Conservation (phyloP, 2,113 vertebrate species). For the Numida meleagris region DNA sequence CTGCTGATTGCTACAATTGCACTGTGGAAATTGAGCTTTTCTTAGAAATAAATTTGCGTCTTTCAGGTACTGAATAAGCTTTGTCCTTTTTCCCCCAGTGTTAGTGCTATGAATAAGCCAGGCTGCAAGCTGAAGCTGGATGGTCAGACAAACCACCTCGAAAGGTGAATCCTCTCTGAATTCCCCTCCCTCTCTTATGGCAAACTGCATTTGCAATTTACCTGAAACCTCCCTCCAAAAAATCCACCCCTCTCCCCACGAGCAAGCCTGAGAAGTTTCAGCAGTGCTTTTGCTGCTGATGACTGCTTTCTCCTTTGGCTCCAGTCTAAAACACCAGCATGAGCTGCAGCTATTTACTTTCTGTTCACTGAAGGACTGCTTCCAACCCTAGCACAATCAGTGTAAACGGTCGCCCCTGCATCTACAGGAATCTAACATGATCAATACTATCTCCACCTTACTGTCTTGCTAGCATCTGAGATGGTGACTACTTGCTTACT, state of each 20-base stretch:
- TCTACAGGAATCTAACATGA: not conserved
- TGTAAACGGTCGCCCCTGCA: not conserved
- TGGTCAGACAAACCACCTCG: not conserved
- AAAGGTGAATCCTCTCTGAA: not conserved
- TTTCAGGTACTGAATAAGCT: not conserved
- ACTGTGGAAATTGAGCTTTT: not conserved
- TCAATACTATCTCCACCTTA: not conserved
- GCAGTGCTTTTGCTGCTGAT: not conserved
- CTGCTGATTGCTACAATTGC: not conserved
- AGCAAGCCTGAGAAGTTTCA: not conserved
- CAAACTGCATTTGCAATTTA: not conserved
- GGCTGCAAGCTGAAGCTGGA: not conserved
- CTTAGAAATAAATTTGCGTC: not conserved
- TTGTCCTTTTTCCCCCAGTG: not conserved
- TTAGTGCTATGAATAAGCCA: not conserved
- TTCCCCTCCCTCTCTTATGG: not conserved
- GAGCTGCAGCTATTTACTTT: not conserved
- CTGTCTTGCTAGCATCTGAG: conserved; percentile 17
- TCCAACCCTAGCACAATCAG: not conserved
- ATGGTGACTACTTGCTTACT: conserved; percentile 49
- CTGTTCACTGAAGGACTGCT: accelerated
- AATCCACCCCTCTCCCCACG: not conserved
- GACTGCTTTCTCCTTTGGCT: accelerated
- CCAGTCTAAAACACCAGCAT: accelerated
- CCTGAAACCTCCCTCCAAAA: accelerated